Evolutionary conservation across 2,888 invertebrate genomes (phyloP).

Genomic region (Morpho helenor): DNA sequence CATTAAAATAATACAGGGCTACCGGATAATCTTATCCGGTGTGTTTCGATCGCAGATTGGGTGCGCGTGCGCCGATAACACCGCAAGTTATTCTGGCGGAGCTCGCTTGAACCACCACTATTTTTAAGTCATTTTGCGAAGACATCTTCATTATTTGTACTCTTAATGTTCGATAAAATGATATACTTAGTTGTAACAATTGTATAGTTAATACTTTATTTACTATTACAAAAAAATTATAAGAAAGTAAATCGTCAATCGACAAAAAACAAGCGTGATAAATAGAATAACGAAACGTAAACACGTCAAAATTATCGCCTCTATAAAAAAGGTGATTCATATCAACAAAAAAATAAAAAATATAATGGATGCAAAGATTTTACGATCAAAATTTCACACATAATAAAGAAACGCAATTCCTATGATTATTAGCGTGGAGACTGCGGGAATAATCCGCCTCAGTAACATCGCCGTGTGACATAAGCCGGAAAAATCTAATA

Average conservation of each 20-base stretch:
- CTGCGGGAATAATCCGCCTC: constrained; percentile 74
- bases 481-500: constrained; percentile 79
- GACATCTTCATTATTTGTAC: constrained; percentile 75
- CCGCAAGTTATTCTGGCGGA: constrained; percentile 71
- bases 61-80: constrained; percentile 76
- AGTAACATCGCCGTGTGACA: constrained; percentile 71
- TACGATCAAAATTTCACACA: constrained; percentile 74
- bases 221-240: no score
- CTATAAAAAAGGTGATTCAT: neutral
- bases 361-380: constrained; percentile 33
- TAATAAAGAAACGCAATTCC: constrained; percentile 77
- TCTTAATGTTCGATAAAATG: constrained; percentile 31
- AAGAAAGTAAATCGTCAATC: neutral
- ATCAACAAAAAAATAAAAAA: constrained; percentile 18
- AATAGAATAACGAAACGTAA: neutral
- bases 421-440: constrained; percentile 77
- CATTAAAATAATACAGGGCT: constrained; percentile 79
- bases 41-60: constrained; percentile 77
- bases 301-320: neutral
- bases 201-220: no score
- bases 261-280: neutral
- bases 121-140: constrained; percentile 69
- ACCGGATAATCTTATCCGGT: constrained; percentile 79
- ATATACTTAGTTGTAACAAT: neutral
- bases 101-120: constrained; percentile 67